phyloP scores from a whole-genome alignment of 2,888 invertebrate species.

The Selenia dentaria region DNA sequence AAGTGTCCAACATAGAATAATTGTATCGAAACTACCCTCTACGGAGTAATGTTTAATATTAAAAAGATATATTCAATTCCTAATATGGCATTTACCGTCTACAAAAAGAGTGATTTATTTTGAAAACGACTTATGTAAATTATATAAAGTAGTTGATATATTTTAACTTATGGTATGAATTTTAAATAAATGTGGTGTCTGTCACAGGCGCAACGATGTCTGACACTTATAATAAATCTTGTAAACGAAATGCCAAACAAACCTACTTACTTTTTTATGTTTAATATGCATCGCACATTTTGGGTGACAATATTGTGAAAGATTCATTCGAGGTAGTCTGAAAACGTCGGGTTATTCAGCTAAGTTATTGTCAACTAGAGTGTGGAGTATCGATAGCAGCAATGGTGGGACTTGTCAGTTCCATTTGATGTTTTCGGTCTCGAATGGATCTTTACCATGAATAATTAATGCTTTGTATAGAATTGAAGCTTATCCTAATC shows the following conservation, averaged over 20 bases:
- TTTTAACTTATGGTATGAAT: constrained; percentile 63
- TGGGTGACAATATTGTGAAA: constrained; percentile 53
- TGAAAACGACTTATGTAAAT: constrained; percentile 70
- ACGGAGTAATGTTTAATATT: constrained; percentile 49
- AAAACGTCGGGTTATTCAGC: constrained; percentile 9
- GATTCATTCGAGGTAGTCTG: constrained; percentile 50
- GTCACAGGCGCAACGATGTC: constrained; percentile 25
- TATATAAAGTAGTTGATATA: constrained; percentile 66
- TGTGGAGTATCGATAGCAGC: neutral
- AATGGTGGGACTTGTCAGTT: neutral
- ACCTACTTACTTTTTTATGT: constrained; percentile 46
- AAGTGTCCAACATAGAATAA: constrained; percentile 48
- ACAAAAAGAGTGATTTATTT: constrained; percentile 72
- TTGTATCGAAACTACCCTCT: constrained; percentile 48
- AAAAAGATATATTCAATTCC: constrained; percentile 70
- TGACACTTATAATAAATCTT: constrained; percentile 21
- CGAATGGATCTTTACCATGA: constrained; percentile 35
- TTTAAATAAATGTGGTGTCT: constrained; percentile 33
- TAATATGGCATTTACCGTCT: constrained; percentile 83
- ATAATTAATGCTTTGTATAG: neutral
- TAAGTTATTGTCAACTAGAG: constrained; percentile 20
- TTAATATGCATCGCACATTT: constrained; percentile 54
- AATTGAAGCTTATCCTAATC: neutral
- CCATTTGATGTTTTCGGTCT: constrained; percentile 35
- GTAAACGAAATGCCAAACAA: constrained; percentile 67